Evolutionary conservation across 1,140 invertebrate genomes (phyloP).

Genomic region (Galleria mellonella): DNA sequence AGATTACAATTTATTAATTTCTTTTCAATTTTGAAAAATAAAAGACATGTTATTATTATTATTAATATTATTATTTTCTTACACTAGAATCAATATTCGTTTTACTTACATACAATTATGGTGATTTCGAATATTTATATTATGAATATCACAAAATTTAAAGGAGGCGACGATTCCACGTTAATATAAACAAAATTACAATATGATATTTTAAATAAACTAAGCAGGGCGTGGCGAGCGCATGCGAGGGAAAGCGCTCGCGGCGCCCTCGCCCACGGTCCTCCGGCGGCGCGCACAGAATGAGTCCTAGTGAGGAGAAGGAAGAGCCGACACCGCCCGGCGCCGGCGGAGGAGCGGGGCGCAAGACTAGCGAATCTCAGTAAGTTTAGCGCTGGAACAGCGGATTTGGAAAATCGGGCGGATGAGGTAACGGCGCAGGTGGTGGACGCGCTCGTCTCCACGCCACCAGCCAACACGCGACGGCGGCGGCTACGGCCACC

Average conservation of each 20-base stretch:
- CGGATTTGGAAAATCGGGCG: conserved; percentile 95
- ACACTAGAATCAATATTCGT: conserved; percentile 45
- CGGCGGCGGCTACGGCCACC: conserved; percentile 93
- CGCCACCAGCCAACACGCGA: conserved; percentile 96
- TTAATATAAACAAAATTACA: conserved; percentile 44
- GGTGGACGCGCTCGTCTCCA: conserved; percentile 90
- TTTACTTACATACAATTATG: conserved; percentile 55
- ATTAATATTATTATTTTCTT: conserved; percentile 55
- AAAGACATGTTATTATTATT: conserved; percentile 27
- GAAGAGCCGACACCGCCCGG: conserved; percentile 68
- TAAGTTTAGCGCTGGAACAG: conserved; percentile 89
- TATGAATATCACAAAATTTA: conserved; percentile 70
- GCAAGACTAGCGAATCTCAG: conserved; percentile 79
- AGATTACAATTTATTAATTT: no score
- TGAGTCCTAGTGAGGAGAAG: conserved; percentile 43
- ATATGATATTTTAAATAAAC: conserved; percentile 28
- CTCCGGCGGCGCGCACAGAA: conserved; percentile 61
- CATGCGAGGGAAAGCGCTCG: conserved; percentile 50
- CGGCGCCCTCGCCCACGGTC: conserved; percentile 59
- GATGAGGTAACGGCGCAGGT: conserved; percentile 92
- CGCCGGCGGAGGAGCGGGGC: conserved; percentile 74
- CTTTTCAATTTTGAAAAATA: no score
- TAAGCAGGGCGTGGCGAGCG: conserved; percentile 46
- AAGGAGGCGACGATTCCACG: conserved; percentile 59
- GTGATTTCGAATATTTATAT: conserved; percentile 67